Conservation (phyloP, 2,797 vertebrate species). For the Decapterus maruadsi region DNA sequence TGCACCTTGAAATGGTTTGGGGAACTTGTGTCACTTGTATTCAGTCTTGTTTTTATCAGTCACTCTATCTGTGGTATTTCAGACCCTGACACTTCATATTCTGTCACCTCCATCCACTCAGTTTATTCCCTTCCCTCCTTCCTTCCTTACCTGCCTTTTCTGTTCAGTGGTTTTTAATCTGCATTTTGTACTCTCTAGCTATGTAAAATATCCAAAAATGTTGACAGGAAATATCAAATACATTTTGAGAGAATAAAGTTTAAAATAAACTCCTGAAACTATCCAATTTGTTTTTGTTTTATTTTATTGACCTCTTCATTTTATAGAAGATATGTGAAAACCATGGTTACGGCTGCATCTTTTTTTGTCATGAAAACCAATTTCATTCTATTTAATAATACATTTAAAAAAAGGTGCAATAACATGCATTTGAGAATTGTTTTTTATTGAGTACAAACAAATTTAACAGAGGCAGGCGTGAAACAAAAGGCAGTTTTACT, state of each 20-base stretch:
- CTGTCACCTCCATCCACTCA: constrained; percentile 46
- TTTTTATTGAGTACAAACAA: constrained; percentile 81
- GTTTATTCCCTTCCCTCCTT: constrained; percentile 36
- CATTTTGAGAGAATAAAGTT: constrained; percentile 83
- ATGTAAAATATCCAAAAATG: constrained; percentile 76
- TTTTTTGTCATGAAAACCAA: neutral
- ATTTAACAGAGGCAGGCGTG: constrained; percentile 50
- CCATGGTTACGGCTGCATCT: neutral
- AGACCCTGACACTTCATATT: constrained; percentile 39
- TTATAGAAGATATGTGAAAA: neutral
- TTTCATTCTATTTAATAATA: neutral
- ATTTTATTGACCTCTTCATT: constrained; percentile 13
- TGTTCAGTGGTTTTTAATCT: constrained; percentile 77
- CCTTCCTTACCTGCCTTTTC: constrained; percentile 53
- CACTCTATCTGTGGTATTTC: constrained; percentile 39
- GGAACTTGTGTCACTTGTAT: constrained; percentile 35
- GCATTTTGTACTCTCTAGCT: constrained; percentile 81
- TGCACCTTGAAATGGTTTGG: constrained; percentile 36
- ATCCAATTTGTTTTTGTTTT: constrained; percentile 4
- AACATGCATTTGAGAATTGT: constrained; percentile 44
- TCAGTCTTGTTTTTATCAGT: constrained; percentile 42
- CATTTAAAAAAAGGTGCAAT: constrained; percentile 10
- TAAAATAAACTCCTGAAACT: constrained; percentile 68
- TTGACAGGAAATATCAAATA: constrained; percentile 62
- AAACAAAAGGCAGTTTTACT: constrained; percentile 54